These are phyloP conservation scores for Tragopan temminckii DNA, from an alignment of 2,797 vertebrate genomes.

Conservation along the genomic window DNA sequence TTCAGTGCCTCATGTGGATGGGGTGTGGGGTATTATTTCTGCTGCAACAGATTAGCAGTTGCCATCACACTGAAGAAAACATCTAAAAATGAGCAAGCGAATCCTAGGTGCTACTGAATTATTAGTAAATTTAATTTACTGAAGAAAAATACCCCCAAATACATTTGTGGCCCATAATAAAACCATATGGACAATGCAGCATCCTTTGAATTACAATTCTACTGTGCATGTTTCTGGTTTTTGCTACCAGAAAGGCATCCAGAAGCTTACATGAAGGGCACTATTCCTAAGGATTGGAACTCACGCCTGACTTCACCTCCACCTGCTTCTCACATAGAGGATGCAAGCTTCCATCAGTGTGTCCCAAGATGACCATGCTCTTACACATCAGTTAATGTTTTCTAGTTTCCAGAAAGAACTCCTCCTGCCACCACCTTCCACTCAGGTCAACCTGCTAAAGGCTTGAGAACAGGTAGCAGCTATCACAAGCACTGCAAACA, in stretches of 20 bases:
- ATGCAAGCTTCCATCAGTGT: background rate
- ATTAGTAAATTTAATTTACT: background rate
- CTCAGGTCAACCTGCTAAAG: background rate
- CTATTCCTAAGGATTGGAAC: background rate
- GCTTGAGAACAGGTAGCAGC: background rate
- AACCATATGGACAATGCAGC: background rate
- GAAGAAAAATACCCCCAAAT: fast-evolving
- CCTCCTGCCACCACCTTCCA: fast-evolving
- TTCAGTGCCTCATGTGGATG: fast-evolving
- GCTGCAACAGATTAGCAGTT: background rate
- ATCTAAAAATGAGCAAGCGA: background rate
- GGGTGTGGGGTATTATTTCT: background rate
- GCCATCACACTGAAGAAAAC: background rate
- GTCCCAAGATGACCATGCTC: background rate
- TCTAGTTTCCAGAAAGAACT: background rate
- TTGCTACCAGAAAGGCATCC: background rate
- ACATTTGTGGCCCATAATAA: background rate
- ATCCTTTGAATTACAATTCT: background rate
- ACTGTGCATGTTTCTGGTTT: background rate
- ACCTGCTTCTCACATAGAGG: no score
- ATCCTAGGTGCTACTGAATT: background rate
- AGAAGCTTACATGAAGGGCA: fast-evolving
- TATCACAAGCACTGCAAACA: background rate
- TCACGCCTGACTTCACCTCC: background rate
- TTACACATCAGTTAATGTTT: background rate